Evolutionary conservation across 2,113 vertebrate species (phyloP).

Genomic region (Prionailurus viverrinus): DNA sequence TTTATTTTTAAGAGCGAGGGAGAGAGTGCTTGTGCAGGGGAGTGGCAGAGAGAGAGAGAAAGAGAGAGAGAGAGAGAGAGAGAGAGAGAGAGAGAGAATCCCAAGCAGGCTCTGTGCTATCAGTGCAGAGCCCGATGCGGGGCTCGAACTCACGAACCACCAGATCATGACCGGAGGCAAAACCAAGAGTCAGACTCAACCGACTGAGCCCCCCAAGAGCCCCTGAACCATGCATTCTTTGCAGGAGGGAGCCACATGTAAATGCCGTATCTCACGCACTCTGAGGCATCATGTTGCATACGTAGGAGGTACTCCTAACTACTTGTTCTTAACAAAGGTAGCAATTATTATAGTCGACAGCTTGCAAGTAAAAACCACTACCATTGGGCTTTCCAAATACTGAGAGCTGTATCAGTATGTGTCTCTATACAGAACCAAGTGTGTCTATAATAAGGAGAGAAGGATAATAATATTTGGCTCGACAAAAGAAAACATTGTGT

Average conservation of each 20-base stretch:
- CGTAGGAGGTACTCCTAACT: neutral
- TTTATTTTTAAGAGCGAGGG: too few relatives aligned
- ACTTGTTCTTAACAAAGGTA: neutral
- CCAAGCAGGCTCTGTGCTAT: too few relatives aligned
- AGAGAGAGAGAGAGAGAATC: too few relatives aligned
- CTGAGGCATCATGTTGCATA: neutral
- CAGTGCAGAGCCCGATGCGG: too few relatives aligned
- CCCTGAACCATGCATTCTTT: neutral
- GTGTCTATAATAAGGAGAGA: neutral
- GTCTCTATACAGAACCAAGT: neutral
- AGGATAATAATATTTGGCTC: neutral
- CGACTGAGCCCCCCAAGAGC: neutral
- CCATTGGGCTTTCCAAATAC: neutral
- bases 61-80: too few relatives aligned
- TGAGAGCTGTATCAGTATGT: neutral
- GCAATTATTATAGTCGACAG: neutral
- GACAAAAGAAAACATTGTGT: conserved; percentile 6
- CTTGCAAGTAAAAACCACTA: neutral
- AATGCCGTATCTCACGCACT: neutral
- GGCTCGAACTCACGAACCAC: too few relatives aligned
- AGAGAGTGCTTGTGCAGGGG: too few relatives aligned
- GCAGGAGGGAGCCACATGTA: neutral
- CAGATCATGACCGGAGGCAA: too few relatives aligned
- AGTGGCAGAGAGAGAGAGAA: too few relatives aligned
- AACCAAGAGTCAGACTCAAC: too few relatives aligned